Evolutionary conservation across 2,113 vertebrate genomes (phyloP), one percentile per base, ranked within the genome.

Genomic region (Chrysochloris asiatica): DNA sequence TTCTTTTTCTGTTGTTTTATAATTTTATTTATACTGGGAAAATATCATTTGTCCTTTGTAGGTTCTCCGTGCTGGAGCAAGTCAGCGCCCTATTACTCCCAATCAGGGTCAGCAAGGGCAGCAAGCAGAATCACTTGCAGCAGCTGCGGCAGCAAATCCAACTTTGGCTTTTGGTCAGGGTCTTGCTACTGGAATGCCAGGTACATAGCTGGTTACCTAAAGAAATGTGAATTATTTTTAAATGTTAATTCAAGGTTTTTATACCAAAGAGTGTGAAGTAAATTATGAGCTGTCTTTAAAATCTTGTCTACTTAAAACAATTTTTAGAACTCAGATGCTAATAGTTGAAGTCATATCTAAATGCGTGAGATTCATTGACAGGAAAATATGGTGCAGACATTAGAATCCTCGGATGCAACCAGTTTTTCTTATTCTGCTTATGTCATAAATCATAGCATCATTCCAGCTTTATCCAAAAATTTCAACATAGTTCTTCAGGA

Each of bases 71-170:
- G 97, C 98, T 96, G 99, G 99, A 96, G 97, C 95, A 96, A 98
- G 98, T 97, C 99, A 99, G 97, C 98, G 99, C 94, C 99, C 99
- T 13, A 98, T 99, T 52, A 99, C 99, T 86, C 99, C 99, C 30
- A 99, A 95, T 22, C 99, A 99, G 97, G 98, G 99, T 47, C 99
- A 99, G 90, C 99, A 99, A 92, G 99, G 99, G 95, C 99, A 99
- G 91, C 99, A 99, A 96, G 98, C 97, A 94, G 99, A 99, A 92
- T 99, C 99, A 52, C 97, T 99, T 81, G 99, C 99, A 91, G 98
- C 98, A 88, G 98, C 98, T 92, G 98, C 98, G 50, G 98, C 98
- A 86, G 97, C 99, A 95, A 99, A 99, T 97, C 98, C 99, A 91
- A 98, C 99, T 83, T 97, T 99, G 97, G 99, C 99, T 71, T 99